phyloP scores from a whole-genome alignment of 1,140 invertebrate genomes.

The Musca vetustissima region DNA sequence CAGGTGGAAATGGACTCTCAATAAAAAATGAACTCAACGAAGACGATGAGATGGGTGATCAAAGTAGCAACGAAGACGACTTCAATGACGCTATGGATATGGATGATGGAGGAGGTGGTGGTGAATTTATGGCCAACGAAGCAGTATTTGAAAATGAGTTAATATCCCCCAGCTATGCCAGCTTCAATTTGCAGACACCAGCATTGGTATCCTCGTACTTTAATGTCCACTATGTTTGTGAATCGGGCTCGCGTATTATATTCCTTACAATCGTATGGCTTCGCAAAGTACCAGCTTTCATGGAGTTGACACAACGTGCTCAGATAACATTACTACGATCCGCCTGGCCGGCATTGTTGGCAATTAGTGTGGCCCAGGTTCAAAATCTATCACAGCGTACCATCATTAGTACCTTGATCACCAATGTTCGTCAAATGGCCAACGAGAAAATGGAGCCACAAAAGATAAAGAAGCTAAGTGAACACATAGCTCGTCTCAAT shows the following conservation, averaged over 20 bases:
- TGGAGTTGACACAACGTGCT: slow-evolving; percentile 77
- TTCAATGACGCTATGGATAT: slow-evolving; percentile 38
- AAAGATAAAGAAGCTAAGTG: slow-evolving; percentile 76
- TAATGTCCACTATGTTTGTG: slow-evolving; percentile 89
- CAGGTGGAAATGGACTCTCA: slow-evolving; percentile 23
- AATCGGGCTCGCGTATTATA: slow-evolving; percentile 84
- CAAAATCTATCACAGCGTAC: slow-evolving; percentile 76
- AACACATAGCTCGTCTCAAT: slow-evolving; percentile 80
- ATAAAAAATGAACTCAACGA: slow-evolving; percentile 29
- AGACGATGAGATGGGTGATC: slow-evolving; percentile 33
- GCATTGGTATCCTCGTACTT: slow-evolving; percentile 78
- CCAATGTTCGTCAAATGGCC: slow-evolving; percentile 63
- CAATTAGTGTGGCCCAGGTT: slow-evolving; percentile 88
- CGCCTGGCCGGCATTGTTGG: slow-evolving; percentile 92
- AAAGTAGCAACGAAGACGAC: slow-evolving; percentile 27
- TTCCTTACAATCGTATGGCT: slow-evolving; percentile 90
- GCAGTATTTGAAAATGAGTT: slow-evolving; percentile 61
- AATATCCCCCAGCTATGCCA: slow-evolving; percentile 67
- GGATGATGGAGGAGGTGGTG: slow-evolving; percentile 35
- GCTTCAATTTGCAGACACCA: slow-evolving; percentile 81
- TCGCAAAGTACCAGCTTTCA: slow-evolving; percentile 79
- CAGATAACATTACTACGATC: slow-evolving; percentile 81
- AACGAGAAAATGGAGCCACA: slow-evolving; percentile 70
- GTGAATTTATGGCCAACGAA: slow-evolving; percentile 49
- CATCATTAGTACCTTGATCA: slow-evolving; percentile 79